Base-by-base conservation (phyloP, 1,140 invertebrate species). In the Liolophura sinensis region DNA sequence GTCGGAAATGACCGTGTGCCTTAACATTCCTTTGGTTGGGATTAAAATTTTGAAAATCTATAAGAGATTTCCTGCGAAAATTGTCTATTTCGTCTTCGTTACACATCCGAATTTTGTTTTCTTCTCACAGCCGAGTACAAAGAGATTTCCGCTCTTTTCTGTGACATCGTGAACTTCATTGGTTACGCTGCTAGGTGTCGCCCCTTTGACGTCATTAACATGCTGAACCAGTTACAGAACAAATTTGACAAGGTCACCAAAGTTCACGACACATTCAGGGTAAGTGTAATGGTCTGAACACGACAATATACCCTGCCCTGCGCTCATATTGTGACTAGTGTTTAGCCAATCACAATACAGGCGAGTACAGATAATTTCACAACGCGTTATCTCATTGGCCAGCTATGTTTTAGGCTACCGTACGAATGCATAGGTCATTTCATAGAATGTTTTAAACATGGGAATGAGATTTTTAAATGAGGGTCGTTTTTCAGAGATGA, bases 161-260 rank as follows among this genome's bases (percentile, higher is more conserved):
- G 74, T 65, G 76, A 78, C 55, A 64, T 78, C 16, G 76, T 78
- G 0, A 62, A 74, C 47, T 78, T 78, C 52, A 54, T 73, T n/a
- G 67, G 67, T 14, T 64, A 76, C 51, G 69, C 73, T 14, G 64
- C 69, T 18, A 72, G 60, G 62, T 74, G 72, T 52, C 62, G 65
- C 1, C 74, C 76, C 1, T 49, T 47, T 15, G 76, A 76, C 51
- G 69, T 78, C 9, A 60, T 74, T 9, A 65, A 59, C n/a, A 62
- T 78, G 11, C 59, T 78, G 1, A 72, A 72, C 57, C 50, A 65
- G 22, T 56, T 78, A 15, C 69, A 74, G 20, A 64, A 59, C 6
- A 64, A 50, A 22, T 75, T 76, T 64, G 71, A 76, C 47, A 62
- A 68, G 47, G 63, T 76, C 20, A 73, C 72, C 1, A 66, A 62